These are phyloP conservation scores for Ellobium chinense DNA, from an alignment of 2,888 invertebrate genomes.

Conservation along the genomic window DNA sequence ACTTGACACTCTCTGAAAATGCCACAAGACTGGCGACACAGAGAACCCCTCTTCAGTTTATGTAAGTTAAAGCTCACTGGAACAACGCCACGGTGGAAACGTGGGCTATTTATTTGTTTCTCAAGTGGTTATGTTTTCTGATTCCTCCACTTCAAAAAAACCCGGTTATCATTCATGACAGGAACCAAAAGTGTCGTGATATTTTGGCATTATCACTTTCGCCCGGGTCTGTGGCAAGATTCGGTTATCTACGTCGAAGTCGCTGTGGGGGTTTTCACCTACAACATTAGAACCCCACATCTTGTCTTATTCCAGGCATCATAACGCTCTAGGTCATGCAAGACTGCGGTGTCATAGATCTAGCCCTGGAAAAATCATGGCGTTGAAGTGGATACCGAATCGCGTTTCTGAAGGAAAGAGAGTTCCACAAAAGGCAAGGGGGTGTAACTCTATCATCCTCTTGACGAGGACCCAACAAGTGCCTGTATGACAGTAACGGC, in stretches of 20 bases:
- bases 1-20: too few species aligned
- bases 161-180: slow-evolving; percentile 1
- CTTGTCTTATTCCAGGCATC: neutral
- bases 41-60: too few species aligned
- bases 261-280: slow-evolving; percentile 23
- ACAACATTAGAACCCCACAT: neutral
- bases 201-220: slow-evolving; percentile 10
- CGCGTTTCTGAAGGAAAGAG: neutral
- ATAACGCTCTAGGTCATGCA: neutral
- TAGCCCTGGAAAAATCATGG: neutral
- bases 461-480: slow-evolving; percentile 9
- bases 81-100: too few species aligned
- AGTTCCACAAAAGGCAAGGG: neutral
- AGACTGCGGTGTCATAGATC: neutral
- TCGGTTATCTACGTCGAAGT: slow-evolving; percentile 4
- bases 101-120: too few species aligned
- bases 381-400: slow-evolving; percentile 18
- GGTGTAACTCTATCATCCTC: slow-evolving; percentile 18
- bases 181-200: neutral
- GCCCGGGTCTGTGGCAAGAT: neutral
- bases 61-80: too few species aligned
- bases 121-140: too few species aligned
- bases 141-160: too few species aligned
- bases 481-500: slow-evolving; percentile 23
- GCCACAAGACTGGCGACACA: too few species aligned